Evolutionary conservation across 2,797 vertebrate species (phyloP).

Genomic region (Pyrocephalus nanus): DNA sequence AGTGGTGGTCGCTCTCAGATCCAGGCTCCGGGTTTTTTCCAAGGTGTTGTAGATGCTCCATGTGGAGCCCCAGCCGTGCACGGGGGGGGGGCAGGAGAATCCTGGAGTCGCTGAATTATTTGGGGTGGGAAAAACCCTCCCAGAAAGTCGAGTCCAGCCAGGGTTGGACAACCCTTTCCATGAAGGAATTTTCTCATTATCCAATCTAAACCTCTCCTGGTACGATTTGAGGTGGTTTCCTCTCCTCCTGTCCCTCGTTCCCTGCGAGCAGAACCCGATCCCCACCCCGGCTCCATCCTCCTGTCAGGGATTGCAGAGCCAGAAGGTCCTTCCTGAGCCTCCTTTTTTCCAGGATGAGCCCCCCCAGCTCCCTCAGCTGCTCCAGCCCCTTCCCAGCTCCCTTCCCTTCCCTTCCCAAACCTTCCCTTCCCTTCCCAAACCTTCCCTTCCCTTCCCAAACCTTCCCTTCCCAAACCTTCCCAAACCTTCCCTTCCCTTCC

Average conservation of each 20-base stretch:
- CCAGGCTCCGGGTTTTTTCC: fast-evolving
- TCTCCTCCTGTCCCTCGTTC: background rate
- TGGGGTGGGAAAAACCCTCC: too few relatives aligned
- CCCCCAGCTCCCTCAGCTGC: background rate
- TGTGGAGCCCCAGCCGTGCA: background rate
- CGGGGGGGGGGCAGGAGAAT: fast-evolving
- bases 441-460: too few relatives aligned
- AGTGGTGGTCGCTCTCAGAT: fast-evolving
- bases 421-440: too few relatives aligned
- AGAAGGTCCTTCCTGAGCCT: background rate
- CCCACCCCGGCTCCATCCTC: too few relatives aligned
- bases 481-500: too few relatives aligned
- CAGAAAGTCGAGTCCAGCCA: fast-evolving
- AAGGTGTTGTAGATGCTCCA: fast-evolving
- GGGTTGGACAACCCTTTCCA: fast-evolving
- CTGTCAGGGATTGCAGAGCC: too few relatives aligned
- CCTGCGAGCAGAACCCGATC: background rate
- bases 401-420: too few relatives aligned
- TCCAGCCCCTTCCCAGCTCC: background rate
- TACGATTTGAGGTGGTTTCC: background rate
- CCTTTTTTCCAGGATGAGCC: background rate
- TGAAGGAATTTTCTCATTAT: fast-evolving
- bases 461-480: too few relatives aligned
- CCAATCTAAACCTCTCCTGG: fast-evolving
- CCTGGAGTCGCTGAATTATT: fast-evolving